Conservation (phyloP, 2,113 vertebrate species). For the Scortum barcoo region DNA sequence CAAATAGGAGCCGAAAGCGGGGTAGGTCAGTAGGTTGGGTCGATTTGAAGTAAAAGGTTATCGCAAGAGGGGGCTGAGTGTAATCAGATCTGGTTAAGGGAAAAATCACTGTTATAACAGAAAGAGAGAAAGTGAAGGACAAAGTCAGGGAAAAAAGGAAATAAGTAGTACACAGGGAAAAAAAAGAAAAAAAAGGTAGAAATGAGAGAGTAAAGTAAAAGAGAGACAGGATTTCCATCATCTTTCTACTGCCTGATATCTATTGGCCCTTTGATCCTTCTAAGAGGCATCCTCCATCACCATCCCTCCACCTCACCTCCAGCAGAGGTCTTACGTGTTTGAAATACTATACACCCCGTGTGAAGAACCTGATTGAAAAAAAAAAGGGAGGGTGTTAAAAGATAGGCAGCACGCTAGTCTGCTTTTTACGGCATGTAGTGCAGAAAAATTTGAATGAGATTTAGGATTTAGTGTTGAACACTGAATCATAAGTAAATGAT, state of each 20-base stretch:
- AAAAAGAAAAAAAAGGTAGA: constrained; percentile 6
- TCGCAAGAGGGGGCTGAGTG: constrained; percentile 63
- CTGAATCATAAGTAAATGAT: neutral
- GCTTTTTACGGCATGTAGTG: neutral
- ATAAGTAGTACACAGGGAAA: constrained; percentile 4
- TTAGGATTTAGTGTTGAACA: too few relatives aligned
- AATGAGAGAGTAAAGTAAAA: neutral
- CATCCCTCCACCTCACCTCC: constrained; percentile 8
- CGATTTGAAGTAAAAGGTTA: constrained; percentile 81
- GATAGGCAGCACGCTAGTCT: neutral
- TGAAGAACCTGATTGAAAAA: constrained; percentile 10
- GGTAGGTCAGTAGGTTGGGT: constrained; percentile 76
- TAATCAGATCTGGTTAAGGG: constrained; percentile 77
- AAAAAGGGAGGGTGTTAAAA: constrained; percentile 7
- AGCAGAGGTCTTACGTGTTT: constrained; percentile 15
- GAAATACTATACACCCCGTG: constrained; percentile 26
- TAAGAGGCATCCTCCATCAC: constrained; percentile 39
- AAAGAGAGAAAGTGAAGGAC: constrained; percentile 55
- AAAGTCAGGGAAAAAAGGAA: constrained; percentile 55
- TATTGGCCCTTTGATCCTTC: constrained; percentile 35
- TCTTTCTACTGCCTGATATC: constrained; percentile 13
- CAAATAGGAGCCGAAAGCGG: constrained; percentile 77
- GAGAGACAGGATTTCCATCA: neutral
- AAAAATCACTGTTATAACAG: constrained; percentile 61
- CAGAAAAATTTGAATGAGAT: too few relatives aligned